Evolutionary conservation across 2,888 invertebrate species (phyloP), one percentile per base, ranked within the genome.

Genomic region (Eueremaeus valkanovi): DNA sequence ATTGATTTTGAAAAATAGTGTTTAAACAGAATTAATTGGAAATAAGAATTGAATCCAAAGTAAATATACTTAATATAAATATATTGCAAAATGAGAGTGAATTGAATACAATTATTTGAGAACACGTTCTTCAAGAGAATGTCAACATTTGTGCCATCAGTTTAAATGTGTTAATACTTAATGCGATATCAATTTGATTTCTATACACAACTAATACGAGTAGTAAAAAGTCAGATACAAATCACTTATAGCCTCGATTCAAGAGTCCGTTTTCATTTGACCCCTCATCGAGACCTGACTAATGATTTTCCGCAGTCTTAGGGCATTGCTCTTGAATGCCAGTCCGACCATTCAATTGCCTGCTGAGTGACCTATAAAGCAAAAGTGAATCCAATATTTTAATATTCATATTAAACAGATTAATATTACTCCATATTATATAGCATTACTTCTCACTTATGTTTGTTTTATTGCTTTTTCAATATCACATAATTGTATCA

Each of bases 211-310:
- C 36, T 36, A 8, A 36, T 36, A n/a, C n/a, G n/a, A n/a, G n/a
- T n/a, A n/a, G n/a, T n/a, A n/a, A n/a, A n/a, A n/a, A n/a, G n/a
- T n/a, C n/a, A n/a, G n/a, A n/a, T n/a, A n/a, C n/a, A n/a, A n/a
- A n/a, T n/a, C n/a, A 36, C 5, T 36, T n/a, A 63, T 63, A 63
- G 63, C 63, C 63, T 63, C 63, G 18, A 33, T 63, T 63, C 33
- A 31, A 55, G 18, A n/a, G 63, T 63, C 63, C 55, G 24, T 21
- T 36, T 45, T 55, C 33, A 63, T 63, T 63, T 36, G 31, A 63
- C 27, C 55, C 27, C 27, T 55, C 55, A 45, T 16, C 16, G 16
- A 36, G 36, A 18, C 21, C 51, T 51, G 8, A 51, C 21, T 51
- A 27, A 55, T 55, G 29, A 24, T 36, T 11, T 63, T 5, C 9